Evolutionary conservation across 2,888 invertebrate genomes (phyloP).

Genomic region (Phlogophora meticulosa): DNA sequence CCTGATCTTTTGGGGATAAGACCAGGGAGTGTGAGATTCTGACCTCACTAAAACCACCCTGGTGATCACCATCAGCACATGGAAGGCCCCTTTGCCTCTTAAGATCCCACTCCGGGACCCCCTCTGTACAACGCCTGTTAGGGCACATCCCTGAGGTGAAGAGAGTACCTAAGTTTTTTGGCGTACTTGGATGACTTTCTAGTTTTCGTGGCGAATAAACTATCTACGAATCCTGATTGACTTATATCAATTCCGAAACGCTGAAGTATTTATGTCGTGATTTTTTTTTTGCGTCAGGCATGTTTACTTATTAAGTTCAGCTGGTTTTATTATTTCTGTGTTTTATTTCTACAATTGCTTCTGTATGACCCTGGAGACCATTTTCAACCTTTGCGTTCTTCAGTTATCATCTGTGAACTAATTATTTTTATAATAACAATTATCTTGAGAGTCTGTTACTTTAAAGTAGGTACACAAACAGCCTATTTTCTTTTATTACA

Average conservation of each 20-base stretch:
- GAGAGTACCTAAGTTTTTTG: too few species aligned
- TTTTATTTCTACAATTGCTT: neutral
- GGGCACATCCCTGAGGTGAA: too few species aligned
- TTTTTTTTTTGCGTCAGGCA: neutral
- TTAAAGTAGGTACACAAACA: constrained; percentile 1
- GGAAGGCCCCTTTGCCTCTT: too few species aligned
- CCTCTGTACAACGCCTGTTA: too few species aligned
- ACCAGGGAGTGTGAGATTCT: too few species aligned
- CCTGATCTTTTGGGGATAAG: too few species aligned
- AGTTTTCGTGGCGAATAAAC: neutral
- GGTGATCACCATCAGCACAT: too few species aligned
- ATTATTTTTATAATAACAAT: constrained; percentile 11
- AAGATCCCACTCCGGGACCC: too few species aligned
- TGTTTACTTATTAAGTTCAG: too few species aligned
- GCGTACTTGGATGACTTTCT: constrained; percentile 12
- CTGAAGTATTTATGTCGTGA: neutral
- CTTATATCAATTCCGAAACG: constrained; percentile 5
- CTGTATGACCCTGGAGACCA: neutral
- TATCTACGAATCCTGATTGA: constrained; percentile 2
- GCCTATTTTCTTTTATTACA: constrained; percentile 15
- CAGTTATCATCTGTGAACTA: neutral
- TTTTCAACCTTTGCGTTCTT: neutral
- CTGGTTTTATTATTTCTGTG: too few species aligned
- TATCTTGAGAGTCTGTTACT: neutral
- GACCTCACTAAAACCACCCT: too few species aligned